Evolutionary conservation across 1,140 invertebrate genomes (phyloP).

Genomic region (Oedothorax gibbosus): DNA sequence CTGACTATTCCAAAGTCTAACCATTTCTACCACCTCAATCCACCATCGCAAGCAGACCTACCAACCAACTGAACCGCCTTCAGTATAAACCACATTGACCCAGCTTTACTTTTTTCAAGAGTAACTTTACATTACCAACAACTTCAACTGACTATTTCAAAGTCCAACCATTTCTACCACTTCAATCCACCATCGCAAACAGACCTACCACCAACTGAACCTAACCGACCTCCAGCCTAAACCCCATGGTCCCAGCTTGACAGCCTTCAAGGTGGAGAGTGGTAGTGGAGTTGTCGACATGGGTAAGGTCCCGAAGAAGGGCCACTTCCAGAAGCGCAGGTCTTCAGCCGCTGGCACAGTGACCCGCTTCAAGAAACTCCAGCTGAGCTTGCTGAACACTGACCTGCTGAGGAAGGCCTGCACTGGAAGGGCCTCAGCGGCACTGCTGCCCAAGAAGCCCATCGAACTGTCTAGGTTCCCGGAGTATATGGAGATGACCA

Average conservation of each 20-base stretch:
- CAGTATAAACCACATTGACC: too few relatives aligned
- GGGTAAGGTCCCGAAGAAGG: constrained; percentile 56
- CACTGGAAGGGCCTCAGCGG: constrained; percentile 46
- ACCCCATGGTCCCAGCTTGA: constrained; percentile 1
- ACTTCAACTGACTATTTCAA: not conserved
- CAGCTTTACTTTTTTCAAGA: too few relatives aligned
- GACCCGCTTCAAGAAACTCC: constrained; percentile 63
- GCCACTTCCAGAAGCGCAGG: constrained; percentile 25
- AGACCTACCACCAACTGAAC: not conserved
- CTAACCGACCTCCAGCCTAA: not conserved
- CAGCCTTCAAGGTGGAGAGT: constrained; percentile 44
- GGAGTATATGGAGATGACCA: constrained; percentile 60
- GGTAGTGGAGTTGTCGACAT: not conserved
- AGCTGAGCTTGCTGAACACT: constrained; percentile 63
- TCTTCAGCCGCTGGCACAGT: constrained; percentile 51
- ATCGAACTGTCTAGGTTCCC: constrained; percentile 61
- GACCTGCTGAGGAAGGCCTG: constrained; percentile 57
- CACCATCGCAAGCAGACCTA: too few relatives aligned
- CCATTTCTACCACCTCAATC: too few relatives aligned
- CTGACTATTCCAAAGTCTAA: too few relatives aligned
- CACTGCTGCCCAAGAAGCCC: constrained; percentile 62
- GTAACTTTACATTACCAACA: too few relatives aligned
- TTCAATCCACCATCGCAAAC: not conserved
- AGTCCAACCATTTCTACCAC: not conserved
- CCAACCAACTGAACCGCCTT: too few relatives aligned